These are phyloP conservation scores for Phthorimaea operculella DNA, from an alignment of 1,140 invertebrate genomes.

Conservation along the genomic window DNA sequence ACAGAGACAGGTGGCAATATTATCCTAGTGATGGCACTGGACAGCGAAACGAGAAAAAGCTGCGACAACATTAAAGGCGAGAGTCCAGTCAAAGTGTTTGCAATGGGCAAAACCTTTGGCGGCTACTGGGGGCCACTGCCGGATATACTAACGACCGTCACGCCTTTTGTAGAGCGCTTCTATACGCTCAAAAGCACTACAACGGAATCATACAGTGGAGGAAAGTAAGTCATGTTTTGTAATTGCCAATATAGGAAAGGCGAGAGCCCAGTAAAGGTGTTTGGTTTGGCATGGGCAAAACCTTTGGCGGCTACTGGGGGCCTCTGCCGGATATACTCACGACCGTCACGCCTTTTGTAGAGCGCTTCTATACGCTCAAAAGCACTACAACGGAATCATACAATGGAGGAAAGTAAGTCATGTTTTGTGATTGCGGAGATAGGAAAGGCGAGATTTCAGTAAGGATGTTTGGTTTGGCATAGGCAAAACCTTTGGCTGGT, in stretches of 20 bases:
- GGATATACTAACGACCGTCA: conserved; percentile 5
- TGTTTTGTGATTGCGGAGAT: background rate
- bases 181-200: conserved; percentile 26
- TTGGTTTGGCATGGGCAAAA: conserved; percentile 47
- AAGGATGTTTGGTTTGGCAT: conserved; percentile 44
- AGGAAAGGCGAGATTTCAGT: conserved; percentile 23
- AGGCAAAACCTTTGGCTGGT: conserved; percentile 48
- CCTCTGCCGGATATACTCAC: conserved; percentile 24
- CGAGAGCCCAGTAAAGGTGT: conserved; percentile 36
- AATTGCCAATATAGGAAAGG: background rate
- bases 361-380: conserved; percentile 30
- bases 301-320: conserved; percentile 53
- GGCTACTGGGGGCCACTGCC: conserved; percentile 49
- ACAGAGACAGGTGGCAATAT: conserved; percentile 47
- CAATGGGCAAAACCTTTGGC: conserved; percentile 46
- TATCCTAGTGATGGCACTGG: conserved; percentile 41
- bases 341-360: background rate
- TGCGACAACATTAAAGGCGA: background rate
- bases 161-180: conserved; percentile 5
- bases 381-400: background rate
- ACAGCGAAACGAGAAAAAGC: conserved; percentile 10
- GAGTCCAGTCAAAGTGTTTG: conserved; percentile 42
- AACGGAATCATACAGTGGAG: background rate
- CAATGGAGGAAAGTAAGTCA: background rate
- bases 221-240: background rate